These are phyloP conservation scores for Falco columbarius DNA, from an alignment of 2,797 vertebrate species.

Conservation along the genomic window DNA sequence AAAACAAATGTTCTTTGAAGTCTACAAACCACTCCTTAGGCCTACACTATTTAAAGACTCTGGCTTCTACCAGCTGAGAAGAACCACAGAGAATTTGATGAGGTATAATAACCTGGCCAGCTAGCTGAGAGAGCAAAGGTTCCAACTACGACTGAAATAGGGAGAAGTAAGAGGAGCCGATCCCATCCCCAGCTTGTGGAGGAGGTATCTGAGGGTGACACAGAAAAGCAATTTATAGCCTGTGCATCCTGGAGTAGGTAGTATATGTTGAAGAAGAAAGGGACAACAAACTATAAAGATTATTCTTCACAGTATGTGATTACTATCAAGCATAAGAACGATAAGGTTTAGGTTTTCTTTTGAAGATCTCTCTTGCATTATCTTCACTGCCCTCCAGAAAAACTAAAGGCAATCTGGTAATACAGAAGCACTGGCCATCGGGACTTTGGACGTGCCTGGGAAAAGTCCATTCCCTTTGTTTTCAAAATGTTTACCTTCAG, in stretches of 20 bases:
- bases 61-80: not conserved
- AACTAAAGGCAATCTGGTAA: not conserved
- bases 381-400: not conserved
- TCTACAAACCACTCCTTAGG: not conserved
- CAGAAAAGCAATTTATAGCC: not conserved
- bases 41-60: not conserved
- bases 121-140: not conserved
- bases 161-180: not conserved
- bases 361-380: not conserved
- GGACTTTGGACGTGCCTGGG: not conserved
- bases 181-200: not conserved
- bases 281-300: not conserved
- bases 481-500: not conserved
- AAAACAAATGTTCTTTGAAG: not conserved
- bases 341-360: not conserved
- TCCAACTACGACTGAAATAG: fast-evolving
- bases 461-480: not conserved
- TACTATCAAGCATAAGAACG: not conserved
- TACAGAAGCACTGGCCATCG: fast-evolving
- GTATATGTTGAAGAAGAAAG: not conserved
- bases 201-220: not conserved
- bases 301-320: not conserved
- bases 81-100: not conserved
- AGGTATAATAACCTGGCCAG: not conserved
- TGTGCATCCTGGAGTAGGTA: fast-evolving